Conservation (phyloP, 2,888 invertebrate species). For the Eristalinus sepulchralis region DNA sequence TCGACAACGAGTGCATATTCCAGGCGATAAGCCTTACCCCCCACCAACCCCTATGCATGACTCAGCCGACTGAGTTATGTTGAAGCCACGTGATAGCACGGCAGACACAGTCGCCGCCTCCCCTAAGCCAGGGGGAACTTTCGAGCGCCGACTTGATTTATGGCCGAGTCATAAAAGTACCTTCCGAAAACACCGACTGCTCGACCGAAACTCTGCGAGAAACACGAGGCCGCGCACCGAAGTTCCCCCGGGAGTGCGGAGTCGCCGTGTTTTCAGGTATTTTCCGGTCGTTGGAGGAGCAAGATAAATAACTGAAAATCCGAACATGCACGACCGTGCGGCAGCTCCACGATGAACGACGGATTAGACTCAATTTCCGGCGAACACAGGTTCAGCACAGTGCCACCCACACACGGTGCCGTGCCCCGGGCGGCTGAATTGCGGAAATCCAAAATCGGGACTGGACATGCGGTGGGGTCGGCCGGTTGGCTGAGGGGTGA, state of each 20-base stretch:
- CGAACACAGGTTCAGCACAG: slow-evolving; percentile 6
- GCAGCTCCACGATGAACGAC: neutral
- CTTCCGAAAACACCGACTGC: slow-evolving; percentile 41
- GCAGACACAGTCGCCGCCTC: slow-evolving; percentile 18
- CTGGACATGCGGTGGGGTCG: no score
- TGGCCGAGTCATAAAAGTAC: slow-evolving; percentile 51
- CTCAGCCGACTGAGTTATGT: slow-evolving; percentile 41
- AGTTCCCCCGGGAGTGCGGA: slow-evolving; percentile 7
- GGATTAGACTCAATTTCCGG: slow-evolving; percentile 46
- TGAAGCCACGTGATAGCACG: slow-evolving; percentile 43
- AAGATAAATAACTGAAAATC: slow-evolving; percentile 50
- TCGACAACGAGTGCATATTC: slow-evolving; percentile 50
- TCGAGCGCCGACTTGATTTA: slow-evolving; percentile 65
- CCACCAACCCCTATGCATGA: slow-evolving; percentile 14
- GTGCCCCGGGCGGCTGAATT: neutral
- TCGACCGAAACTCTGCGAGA: slow-evolving; percentile 24
- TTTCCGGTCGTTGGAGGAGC: slow-evolving; percentile 41
- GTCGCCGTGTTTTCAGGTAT: slow-evolving; percentile 4
- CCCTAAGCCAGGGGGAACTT: slow-evolving; percentile 42
- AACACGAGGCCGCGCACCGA: neutral
- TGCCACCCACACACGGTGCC: neutral
- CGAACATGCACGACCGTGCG: neutral
- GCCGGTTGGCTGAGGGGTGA: neutral
- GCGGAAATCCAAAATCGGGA: neutral
- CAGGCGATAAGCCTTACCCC: slow-evolving; percentile 31